Evolutionary conservation across 2,797 vertebrate genomes (phyloP).

Genomic region (Syndactyla subalaris): DNA sequence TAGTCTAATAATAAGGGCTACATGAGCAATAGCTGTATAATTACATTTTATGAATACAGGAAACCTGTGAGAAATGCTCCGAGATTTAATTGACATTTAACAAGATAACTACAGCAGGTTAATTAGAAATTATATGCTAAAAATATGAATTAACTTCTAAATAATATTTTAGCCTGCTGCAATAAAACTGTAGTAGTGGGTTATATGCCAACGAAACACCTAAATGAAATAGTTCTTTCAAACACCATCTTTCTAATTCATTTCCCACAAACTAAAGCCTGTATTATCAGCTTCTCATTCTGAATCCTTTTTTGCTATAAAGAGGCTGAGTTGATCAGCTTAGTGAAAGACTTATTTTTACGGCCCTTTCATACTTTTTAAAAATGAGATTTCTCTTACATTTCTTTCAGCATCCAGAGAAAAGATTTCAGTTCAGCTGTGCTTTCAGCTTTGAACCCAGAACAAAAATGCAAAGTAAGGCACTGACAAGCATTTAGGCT

Average conservation of each 20-base stretch:
- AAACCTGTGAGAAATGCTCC: constrained; percentile 78
- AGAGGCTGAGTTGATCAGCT: constrained; percentile 62
- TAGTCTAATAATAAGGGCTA: constrained; percentile 72
- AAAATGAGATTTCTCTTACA: constrained; percentile 47
- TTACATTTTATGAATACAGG: constrained; percentile 78
- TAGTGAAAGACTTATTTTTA: constrained; percentile 60
- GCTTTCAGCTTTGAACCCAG: constrained; percentile 39
- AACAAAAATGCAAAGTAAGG: constrained; percentile 57
- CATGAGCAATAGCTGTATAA: constrained; percentile 74
- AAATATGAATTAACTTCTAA: constrained; percentile 81
- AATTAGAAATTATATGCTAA: constrained; percentile 84
- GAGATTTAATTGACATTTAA: constrained; percentile 83
- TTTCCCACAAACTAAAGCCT: constrained; percentile 58
- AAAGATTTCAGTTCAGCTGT: constrained; percentile 14
- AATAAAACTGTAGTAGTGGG: constrained; percentile 44
- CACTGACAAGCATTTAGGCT: constrained; percentile 33
- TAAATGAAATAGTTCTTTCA: constrained; percentile 66
- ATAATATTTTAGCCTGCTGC: constrained; percentile 78
- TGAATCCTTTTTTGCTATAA: constrained; percentile 30
- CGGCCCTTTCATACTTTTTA: constrained; percentile 25
- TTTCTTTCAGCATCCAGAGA: constrained; percentile 46
- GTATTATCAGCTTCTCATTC: constrained; percentile 58
- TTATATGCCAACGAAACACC: constrained; percentile 59
- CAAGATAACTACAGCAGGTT: constrained; percentile 82
- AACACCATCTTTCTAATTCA: constrained; percentile 23